A percentile compares a stretch with the other conserved stretches of the same genome.
Evolutionary conservation across 2,797 vertebrate species (phyloP).

Genomic region (Spinus olivaceus): DNA sequence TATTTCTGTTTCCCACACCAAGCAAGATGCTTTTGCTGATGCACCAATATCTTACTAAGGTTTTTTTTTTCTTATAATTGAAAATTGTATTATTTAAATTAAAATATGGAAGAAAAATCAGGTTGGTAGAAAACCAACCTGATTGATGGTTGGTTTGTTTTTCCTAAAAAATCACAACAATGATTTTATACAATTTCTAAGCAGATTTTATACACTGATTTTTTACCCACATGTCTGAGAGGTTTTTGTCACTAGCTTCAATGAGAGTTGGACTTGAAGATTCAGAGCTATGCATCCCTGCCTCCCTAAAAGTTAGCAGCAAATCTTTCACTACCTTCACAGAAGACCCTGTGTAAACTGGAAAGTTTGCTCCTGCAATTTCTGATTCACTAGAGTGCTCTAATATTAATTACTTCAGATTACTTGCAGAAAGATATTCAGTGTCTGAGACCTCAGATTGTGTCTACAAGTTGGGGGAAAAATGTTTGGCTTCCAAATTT

Average conservation of each 20-base stretch:
- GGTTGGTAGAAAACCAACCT: neutral
- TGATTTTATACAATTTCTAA: neutral
- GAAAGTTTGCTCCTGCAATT: neutral
- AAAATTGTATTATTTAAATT: neutral
- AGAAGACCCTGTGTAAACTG: neutral
- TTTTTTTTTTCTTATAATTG: neutral
- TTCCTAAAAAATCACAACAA: no score
- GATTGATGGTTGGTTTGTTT: no score
- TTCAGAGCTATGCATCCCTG: neutral
- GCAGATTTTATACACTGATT: neutral
- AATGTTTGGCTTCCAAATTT: neutral
- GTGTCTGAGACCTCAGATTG: neutral
- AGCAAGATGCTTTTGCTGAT: neutral
- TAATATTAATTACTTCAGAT: neutral
- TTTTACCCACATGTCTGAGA: neutral
- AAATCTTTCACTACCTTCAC: neutral
- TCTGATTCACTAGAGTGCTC: neutral
- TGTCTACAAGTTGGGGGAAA: neutral
- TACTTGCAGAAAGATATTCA: neutral
- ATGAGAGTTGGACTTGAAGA: neutral
- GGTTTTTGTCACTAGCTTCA: neutral
- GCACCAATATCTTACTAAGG: neutral
- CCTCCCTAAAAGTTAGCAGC: neutral
- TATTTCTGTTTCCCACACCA: neutral
- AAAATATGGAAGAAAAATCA: neutral